Percentiles rank a stretch among this genome's conserved stretches.
Conservation (phyloP, 2,113 vertebrate genomes). For the Hyperopisus bebe region DNA sequence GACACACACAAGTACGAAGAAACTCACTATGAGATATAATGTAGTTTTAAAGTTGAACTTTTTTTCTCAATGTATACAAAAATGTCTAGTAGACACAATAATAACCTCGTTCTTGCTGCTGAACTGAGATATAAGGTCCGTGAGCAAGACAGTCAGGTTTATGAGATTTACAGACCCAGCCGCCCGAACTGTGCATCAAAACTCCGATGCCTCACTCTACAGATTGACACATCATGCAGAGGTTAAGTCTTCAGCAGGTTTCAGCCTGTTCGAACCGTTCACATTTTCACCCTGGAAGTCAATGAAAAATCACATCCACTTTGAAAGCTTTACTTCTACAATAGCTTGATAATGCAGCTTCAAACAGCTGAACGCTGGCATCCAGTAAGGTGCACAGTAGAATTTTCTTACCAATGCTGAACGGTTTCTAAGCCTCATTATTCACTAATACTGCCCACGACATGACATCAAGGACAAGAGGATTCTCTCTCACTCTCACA, state of each 20-base stretch:
- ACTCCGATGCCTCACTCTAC: background rate
- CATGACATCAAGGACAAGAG: background rate
- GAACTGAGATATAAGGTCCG: background rate
- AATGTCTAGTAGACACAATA: background rate
- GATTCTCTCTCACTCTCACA: background rate
- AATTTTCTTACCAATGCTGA: background rate
- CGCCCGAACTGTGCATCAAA: background rate
- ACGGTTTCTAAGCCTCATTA: background rate
- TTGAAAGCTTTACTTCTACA: background rate
- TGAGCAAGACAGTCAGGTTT: background rate
- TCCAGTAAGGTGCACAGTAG: background rate
- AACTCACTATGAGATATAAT: background rate
- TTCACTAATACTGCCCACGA: background rate
- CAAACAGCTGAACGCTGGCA: background rate
- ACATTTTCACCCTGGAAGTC: background rate
- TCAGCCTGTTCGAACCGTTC: background rate
- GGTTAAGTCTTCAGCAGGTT: background rate
- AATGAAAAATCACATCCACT: background rate
- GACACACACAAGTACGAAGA: background rate
- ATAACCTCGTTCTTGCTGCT: background rate
- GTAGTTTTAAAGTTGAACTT: background rate
- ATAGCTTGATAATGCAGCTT: background rate
- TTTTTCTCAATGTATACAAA: conserved; percentile 1
- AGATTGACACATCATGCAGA: background rate
- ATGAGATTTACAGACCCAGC: background rate